Base-by-base conservation (phyloP, 2,797 vertebrate genomes). In the Amazona ochrocephala region DNA sequence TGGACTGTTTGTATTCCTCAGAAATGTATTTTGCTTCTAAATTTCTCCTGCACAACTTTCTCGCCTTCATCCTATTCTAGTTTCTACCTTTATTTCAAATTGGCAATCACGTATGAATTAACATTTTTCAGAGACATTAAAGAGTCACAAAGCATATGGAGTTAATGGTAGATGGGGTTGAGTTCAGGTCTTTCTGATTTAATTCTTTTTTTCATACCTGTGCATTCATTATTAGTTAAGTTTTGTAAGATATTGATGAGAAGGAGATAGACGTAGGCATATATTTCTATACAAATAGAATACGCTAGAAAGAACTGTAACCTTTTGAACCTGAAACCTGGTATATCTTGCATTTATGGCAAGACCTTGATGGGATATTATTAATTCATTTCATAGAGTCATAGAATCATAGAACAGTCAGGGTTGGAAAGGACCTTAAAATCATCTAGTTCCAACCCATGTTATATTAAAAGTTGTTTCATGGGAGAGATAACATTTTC, bases 401-500 rank as follows among this genome's bases (percentile, higher is more conserved):
- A 37, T 37, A 37, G 37, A 37, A 37, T 37, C 37, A 37, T 37
- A 37, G 37, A 37, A 37, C 37, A 37, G 37, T 37, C 37, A 37
- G 37, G 37, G 37, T 37, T 37, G 37, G 37, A 37, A 37, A 10
- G 37, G 37, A 37, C 37, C 37, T 37, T 37, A 37, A 37, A 37
- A 37, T 37, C 37, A 37, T 37, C 37, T 37, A 37, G 37, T 37
- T 37, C 37, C 37, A 37, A 37, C 37, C 37, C 37, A 83, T 74
- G 41, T 92, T 94, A 47, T 48, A 87, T 89, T 95, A 45, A 90
- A 82, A 17, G 22, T 29, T 81, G 27, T n/a, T 65, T 68, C 68
- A 29, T 51, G 45, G 86, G 48, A 92, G 74, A 71, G 65, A 74
- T 74, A 47, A 54, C n/a, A 3, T 80, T 94, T 88, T 70, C 53